These are phyloP conservation scores for Mola mola DNA, from an alignment of 2,113 vertebrate genomes.

Conservation along the genomic window DNA sequence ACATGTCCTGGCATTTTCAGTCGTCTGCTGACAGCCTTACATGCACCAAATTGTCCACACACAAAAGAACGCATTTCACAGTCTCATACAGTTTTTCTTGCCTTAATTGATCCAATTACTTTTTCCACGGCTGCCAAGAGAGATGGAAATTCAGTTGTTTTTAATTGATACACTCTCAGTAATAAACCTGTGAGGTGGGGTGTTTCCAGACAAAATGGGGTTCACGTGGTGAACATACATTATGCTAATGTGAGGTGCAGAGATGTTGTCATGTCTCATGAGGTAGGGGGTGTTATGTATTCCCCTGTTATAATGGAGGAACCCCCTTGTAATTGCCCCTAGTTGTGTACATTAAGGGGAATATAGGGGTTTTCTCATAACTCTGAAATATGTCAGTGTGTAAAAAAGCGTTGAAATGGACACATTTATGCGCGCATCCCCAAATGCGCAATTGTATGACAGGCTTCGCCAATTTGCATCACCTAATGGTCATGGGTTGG, in stretches of 20 bases:
- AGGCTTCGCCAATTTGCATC: constrained; percentile 21
- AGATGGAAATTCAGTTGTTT: constrained; percentile 80
- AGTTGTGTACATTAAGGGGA: constrained; percentile 59
- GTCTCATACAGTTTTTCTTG: constrained; percentile 39
- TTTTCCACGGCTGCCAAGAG: constrained; percentile 70
- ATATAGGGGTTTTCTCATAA: constrained; percentile 23
- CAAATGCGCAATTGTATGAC: constrained; percentile 8
- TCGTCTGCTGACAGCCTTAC: constrained; percentile 7
- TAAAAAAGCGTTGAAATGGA: constrained; percentile 31
- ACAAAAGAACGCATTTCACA: constrained; percentile 48
- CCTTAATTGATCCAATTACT: constrained; percentile 81
- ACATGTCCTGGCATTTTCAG: constrained; percentile 34
- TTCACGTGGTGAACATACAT: constrained; percentile 65
- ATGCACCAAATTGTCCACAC: constrained; percentile 10
- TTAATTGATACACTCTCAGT: constrained; percentile 76
- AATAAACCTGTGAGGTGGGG: constrained; percentile 72
- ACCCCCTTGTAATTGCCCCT: constrained; percentile 49
- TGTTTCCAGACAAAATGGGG: constrained; percentile 77
- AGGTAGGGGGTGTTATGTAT: constrained; percentile 58
- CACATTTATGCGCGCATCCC: constrained; percentile 12
- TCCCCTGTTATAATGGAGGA: constrained; percentile 50
- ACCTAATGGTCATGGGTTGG: constrained; percentile 35
- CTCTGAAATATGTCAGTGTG: constrained; percentile 28
- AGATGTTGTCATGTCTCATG: constrained; percentile 55
- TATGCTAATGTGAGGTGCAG: constrained; percentile 72